Percentiles rank a stretch among this genome's conserved stretches.
Evolutionary conservation across 2,797 vertebrate genomes (phyloP).

Genomic region (Potorous gilbertii): DNA sequence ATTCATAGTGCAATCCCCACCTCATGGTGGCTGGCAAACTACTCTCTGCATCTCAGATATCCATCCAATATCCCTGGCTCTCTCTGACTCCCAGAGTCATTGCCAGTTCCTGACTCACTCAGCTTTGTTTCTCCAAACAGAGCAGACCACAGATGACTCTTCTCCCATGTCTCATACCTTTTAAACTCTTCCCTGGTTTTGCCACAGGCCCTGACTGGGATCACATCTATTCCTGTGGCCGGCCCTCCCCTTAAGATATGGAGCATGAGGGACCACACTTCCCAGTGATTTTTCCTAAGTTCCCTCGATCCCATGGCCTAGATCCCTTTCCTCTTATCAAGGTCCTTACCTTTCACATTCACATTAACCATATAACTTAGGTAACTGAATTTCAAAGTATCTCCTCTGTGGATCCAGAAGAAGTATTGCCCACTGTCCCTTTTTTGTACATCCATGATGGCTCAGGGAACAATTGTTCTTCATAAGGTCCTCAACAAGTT

Average conservation of each 20-base stretch:
- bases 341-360: neutral
- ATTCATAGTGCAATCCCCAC: neutral
- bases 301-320: neutral
- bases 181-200: neutral
- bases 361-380: rapidly evolving
- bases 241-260: neutral
- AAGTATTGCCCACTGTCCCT: rapidly evolving
- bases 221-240: rapidly evolving
- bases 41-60: neutral
- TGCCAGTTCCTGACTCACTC: neutral
- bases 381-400: rapidly evolving
- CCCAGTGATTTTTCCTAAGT: neutral
- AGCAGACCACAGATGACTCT: too few species aligned
- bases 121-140: neutral
- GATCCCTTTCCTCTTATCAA: neutral
- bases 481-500: rapidly evolving
- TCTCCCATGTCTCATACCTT: rapidly evolving
- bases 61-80: neutral
- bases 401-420: neutral
- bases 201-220: neutral
- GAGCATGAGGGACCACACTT: neutral
- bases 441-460: neutral
- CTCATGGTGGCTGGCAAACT: neutral
- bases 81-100: neutral
- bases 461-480: slow-evolving; percentile 25